Evolutionary conservation across 37 sponge, comb jelly and placozoan genomes (phyloP), one percentile per base, ranked within the genome.

Genomic region (Axinella damicornis): DNA sequence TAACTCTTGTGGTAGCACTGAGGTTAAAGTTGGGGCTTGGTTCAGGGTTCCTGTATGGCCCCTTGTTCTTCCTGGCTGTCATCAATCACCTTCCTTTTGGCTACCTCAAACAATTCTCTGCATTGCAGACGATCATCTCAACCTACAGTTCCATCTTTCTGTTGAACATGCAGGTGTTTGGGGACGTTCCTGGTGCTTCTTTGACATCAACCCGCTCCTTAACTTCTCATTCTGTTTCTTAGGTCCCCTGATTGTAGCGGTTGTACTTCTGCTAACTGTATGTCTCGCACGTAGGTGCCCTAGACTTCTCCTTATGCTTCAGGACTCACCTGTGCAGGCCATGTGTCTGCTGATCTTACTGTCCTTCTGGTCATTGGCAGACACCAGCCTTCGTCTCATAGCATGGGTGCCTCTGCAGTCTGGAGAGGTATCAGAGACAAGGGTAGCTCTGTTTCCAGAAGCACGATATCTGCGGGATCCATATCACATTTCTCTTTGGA

Each of bases 121-220:
- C 9, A 9, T 9, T 46, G 46, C 4, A 46, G 9, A 46, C 46
- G 4, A 69, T 34, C 28, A 28, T 69, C 5, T 69, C 71, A 21
- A 69, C 16, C 11, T 69, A 13, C 16, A 9, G 37, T 5, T 69
- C 71, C 9, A 15, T 69, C 6, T 69, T 69, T 28, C 32, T 69
- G 2, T 36, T 69, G 12, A 69, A 69, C 33, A 15, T 69, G 21
- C 34, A 69, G 37, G 6, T 69, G 9, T 69, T 69, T 21, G 71
- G 71, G 28, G 31, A 69, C 5, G 16, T 69, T 69, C 71, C 33
- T 22, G 28, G 71, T 69, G 71, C 71, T 66, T 66, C 15, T 66
- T n/a, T n/a, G n/a, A n/a, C n/a, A 28, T 69, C 2, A 32, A 69
- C 33, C 28, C 5, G 11, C 33, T 69, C 28, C 21, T 35, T 5